Conservation (phyloP, 2,888 invertebrate species). For the Campoplex capitator region DNA sequence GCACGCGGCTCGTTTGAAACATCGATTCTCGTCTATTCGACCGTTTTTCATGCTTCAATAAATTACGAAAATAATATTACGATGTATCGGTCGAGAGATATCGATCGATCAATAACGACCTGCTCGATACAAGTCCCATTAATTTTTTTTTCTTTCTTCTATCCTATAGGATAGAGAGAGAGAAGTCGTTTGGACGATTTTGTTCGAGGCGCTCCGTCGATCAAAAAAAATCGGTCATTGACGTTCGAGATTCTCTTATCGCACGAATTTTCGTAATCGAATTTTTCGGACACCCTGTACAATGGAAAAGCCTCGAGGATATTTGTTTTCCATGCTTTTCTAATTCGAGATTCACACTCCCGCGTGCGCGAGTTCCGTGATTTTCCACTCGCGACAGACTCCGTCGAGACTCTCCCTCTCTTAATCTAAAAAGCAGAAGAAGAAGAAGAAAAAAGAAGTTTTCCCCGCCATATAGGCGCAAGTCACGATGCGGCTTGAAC, state of each 20-base stretch:
- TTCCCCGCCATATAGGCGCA: neutral
- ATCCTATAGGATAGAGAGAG: neutral
- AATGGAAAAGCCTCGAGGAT: neutral
- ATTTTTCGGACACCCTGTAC: slow-evolving; percentile 1
- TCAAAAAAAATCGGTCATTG: neutral
- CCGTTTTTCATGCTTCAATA: no score
- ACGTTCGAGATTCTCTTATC: neutral
- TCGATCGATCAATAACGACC: neutral
- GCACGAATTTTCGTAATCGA: neutral
- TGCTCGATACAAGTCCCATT: neutral
- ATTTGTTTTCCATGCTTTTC: slow-evolving; percentile 39
- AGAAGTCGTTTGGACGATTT: neutral
- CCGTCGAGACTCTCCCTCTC: slow-evolving; percentile 2
- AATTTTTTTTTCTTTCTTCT: no score
- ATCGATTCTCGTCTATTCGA: neutral
- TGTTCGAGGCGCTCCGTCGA: neutral
- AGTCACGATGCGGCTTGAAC: slow-evolving; percentile 33
- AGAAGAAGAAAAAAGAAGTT: neutral
- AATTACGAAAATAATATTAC: no score
- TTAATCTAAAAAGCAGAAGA: neutral
- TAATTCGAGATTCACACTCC: slow-evolving; percentile 53
- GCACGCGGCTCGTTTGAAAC: neutral
- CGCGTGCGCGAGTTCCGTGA: slow-evolving; percentile 44
- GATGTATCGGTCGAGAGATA: neutral
- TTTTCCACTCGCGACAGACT: slow-evolving; percentile 53